Percentiles rank a stretch among this genome's conserved stretches.
These are phyloP conservation scores for Oenanthe melanoleuca DNA, from an alignment of 2,113 vertebrate species.

Conservation along the genomic window DNA sequence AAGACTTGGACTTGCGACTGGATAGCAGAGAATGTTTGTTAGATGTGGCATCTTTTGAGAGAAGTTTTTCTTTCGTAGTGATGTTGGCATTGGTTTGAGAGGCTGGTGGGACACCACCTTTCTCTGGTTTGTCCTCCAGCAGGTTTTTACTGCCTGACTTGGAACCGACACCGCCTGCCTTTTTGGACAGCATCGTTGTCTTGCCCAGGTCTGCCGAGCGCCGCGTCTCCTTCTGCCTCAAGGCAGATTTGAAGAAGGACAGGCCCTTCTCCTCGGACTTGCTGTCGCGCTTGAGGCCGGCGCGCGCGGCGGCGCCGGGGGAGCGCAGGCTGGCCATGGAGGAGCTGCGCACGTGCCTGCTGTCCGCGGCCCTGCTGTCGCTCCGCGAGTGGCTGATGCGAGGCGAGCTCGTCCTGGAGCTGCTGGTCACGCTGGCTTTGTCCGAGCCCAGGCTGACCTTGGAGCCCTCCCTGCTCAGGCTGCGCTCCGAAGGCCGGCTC, in stretches of 20 bases:
- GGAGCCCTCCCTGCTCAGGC: constrained; percentile 85
- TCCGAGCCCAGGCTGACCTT: constrained; percentile 84
- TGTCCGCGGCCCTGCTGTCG: constrained; percentile 71
- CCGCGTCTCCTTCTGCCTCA: constrained; percentile 93
- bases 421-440: constrained; percentile 53
- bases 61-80: constrained; percentile 72
- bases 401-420: constrained; percentile 69
- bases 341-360: constrained; percentile 84
- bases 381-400: constrained; percentile 75
- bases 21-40: constrained; percentile 86
- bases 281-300: constrained; percentile 86
- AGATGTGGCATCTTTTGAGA: constrained; percentile 78
- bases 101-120: constrained; percentile 15
- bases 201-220: constrained; percentile 93
- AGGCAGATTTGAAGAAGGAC: constrained; percentile 93
- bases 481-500: constrained; percentile 84
- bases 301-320: constrained; percentile 73
- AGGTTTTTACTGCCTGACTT: constrained; percentile 74
- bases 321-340: constrained; percentile 93
- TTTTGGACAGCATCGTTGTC: constrained; percentile 86
- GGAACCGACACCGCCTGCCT: constrained; percentile 76
- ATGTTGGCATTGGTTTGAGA: constrained; percentile 48
- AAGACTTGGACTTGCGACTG: constrained; percentile 90
- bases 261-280: constrained; percentile 94
- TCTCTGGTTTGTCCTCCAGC: constrained; percentile 65